Conservation (phyloP, 2,888 invertebrate genomes). For the Polia nebulosa region DNA sequence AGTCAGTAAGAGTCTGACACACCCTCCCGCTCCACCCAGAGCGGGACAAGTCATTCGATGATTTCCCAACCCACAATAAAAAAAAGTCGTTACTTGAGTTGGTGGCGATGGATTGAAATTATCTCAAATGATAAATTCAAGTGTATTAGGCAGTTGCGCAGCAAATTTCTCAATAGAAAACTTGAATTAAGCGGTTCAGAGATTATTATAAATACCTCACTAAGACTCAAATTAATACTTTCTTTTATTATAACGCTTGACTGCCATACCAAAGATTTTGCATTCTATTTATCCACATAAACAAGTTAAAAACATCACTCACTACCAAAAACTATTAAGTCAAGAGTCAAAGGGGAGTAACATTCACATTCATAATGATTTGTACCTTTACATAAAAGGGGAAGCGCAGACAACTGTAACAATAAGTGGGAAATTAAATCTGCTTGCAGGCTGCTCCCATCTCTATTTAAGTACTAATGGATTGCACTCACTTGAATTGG, state of each 20-base stretch:
- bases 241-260: neutral
- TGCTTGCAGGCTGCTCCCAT: slow-evolving; percentile 72
- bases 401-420: slow-evolving; percentile 79
- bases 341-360: slow-evolving; percentile 22
- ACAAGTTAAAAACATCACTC: slow-evolving; percentile 2
- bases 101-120: too few relatives aligned
- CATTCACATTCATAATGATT: slow-evolving; percentile 27
- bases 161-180: too few relatives aligned
- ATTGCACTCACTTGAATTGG: slow-evolving; percentile 79
- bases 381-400: slow-evolving; percentile 65
- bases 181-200: too few relatives aligned
- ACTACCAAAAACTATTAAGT: slow-evolving; percentile 15
- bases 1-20: too few relatives aligned
- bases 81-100: too few relatives aligned
- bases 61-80: too few relatives aligned
- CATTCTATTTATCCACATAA: neutral
- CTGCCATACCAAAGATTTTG: neutral
- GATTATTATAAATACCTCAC: too few relatives aligned
- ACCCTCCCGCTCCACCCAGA: too few relatives aligned
- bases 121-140: too few relatives aligned
- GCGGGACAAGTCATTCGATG: too few relatives aligned
- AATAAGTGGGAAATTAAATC: slow-evolving; percentile 86
- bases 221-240: too few relatives aligned
- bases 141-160: too few relatives aligned
- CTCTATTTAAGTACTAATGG: slow-evolving; percentile 82